phyloP scores from a whole-genome alignment of 2,797 vertebrate genomes.

The Leuciscus waleckii region DNA sequence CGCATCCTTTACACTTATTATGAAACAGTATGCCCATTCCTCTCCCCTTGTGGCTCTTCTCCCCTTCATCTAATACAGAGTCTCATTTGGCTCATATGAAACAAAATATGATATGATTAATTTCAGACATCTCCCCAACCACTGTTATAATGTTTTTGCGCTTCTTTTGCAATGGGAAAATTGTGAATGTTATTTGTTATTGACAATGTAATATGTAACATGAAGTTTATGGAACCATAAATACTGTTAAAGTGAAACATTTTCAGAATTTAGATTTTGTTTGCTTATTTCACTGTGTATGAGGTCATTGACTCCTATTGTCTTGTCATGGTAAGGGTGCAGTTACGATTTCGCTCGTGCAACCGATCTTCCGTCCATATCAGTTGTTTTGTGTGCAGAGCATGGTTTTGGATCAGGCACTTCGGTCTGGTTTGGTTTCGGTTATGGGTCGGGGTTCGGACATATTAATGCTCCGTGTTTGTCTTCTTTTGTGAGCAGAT shows the following conservation, averaged over 20 bases:
- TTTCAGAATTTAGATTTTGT: background rate
- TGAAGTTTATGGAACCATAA: background rate
- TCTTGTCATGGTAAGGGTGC: background rate
- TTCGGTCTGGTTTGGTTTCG: too few relatives aligned
- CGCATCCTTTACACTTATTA: too few relatives aligned
- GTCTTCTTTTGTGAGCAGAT: too few relatives aligned
- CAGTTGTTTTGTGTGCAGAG: too few relatives aligned
- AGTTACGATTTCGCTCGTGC: too few relatives aligned
- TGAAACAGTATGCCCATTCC: background rate
- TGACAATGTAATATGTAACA: background rate
- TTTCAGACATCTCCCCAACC: background rate
- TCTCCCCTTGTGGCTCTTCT: background rate
- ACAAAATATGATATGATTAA: background rate
- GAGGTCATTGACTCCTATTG: background rate
- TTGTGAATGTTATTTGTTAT: background rate
- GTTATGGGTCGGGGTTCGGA: too few relatives aligned
- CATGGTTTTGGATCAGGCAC: too few relatives aligned
- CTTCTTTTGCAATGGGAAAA: background rate
- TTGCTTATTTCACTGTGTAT: background rate
- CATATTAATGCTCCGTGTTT: too few relatives aligned
- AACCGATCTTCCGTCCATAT: too few relatives aligned
- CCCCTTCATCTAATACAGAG: background rate
- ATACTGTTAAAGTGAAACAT: background rate
- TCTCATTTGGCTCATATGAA: background rate
- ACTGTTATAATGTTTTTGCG: background rate